Conservation (phyloP, 1,140 invertebrate species). For the Cherax quadricarinatus region DNA sequence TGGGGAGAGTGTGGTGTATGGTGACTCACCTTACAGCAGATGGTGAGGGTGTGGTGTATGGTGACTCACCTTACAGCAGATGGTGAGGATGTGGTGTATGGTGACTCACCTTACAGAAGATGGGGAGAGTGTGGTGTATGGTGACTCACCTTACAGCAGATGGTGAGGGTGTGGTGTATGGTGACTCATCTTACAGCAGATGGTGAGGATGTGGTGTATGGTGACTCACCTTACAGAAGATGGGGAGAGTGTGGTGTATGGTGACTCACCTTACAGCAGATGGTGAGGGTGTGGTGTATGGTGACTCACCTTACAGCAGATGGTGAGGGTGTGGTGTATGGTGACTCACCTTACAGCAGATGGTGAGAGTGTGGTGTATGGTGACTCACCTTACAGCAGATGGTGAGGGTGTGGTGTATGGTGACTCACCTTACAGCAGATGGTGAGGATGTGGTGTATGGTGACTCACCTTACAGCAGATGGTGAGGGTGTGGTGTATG, state of each 20-base stretch:
- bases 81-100: slow-evolving; percentile 11
- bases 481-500: too few relatives aligned
- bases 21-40: slow-evolving; percentile 49
- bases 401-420: background rate
- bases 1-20: background rate
- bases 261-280: slow-evolving; percentile 49
- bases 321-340: background rate
- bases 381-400: slow-evolving; percentile 49
- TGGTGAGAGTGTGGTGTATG: background rate
- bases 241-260: too few relatives aligned
- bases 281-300: background rate
- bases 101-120: too few relatives aligned
- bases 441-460: slow-evolving; percentile 11
- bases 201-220: slow-evolving; percentile 11
- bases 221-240: too few relatives aligned
- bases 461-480: too few relatives aligned
- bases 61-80: slow-evolving; percentile 49
- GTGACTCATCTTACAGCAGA: slow-evolving; percentile 47
- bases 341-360: slow-evolving; percentile 49
- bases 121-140: too few relatives aligned
- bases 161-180: background rate
- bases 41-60: background rate
- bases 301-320: slow-evolving; percentile 49
- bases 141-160: slow-evolving; percentile 49
- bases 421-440: slow-evolving; percentile 49